Evolutionary conservation across 2,797 vertebrate species (phyloP).

Genomic region (Tauraco hartlaubi): DNA sequence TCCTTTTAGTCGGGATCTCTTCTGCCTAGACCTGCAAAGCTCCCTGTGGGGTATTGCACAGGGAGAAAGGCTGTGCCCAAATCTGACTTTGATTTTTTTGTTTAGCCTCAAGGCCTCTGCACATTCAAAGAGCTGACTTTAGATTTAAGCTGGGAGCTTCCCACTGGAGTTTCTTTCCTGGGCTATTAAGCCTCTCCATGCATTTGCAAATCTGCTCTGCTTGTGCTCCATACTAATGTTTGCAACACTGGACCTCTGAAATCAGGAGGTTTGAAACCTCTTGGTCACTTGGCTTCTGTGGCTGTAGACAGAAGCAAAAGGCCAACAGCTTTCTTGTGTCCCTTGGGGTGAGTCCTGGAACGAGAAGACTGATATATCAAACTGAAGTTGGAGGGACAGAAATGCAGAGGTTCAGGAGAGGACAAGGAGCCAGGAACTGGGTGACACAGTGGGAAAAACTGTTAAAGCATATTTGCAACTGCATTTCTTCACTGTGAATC

Average conservation of each 20-base stretch:
- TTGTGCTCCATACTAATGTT: background rate
- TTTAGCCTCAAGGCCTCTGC: constrained; percentile 24
- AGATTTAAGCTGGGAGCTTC: constrained; percentile 44
- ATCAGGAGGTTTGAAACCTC: background rate
- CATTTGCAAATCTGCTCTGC: constrained; percentile 20
- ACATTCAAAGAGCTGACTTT: constrained; percentile 49
- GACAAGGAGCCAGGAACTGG: background rate
- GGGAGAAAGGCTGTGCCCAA: constrained; percentile 1
- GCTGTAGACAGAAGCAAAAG: background rate
- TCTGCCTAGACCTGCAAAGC: background rate
- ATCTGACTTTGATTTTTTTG: constrained; percentile 33
- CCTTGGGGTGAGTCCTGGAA: background rate
- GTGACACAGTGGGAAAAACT: background rate
- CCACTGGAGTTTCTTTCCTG: constrained; percentile 47
- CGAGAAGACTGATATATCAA: background rate
- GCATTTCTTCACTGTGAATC: background rate
- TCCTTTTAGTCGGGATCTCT: background rate
- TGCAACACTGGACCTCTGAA: background rate
- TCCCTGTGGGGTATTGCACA: background rate
- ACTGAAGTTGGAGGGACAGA: background rate
- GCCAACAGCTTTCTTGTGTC: background rate
- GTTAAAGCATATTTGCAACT: background rate
- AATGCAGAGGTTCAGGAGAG: background rate
- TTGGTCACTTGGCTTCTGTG: background rate
- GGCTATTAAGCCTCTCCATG: background rate